Conservation (phyloP, 2,113 vertebrate species). For the Mirza zaza region DNA sequence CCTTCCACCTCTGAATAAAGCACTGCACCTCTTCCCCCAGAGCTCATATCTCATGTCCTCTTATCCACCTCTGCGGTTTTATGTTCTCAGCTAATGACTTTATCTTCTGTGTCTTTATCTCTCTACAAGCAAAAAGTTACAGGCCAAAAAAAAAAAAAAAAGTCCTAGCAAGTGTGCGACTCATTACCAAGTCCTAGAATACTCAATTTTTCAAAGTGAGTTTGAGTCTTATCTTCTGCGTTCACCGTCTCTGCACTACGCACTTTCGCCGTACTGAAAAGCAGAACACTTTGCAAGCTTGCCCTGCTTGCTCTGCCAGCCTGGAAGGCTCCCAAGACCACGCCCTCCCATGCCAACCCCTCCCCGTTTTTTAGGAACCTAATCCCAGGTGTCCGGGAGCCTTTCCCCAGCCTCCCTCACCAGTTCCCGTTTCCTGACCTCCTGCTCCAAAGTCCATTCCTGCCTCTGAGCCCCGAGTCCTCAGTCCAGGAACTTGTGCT, state of each 20-base stretch:
- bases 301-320: neutral
- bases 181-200: neutral
- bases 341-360: neutral
- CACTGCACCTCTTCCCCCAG: neutral
- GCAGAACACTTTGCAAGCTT: neutral
- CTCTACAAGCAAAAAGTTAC: neutral
- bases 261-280: too few species aligned
- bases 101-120: neutral
- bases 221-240: neutral
- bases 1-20: rapidly evolving
- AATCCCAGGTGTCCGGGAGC: too few species aligned
- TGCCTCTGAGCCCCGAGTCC: neutral
- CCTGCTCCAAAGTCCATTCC: rapidly evolving
- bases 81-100: neutral
- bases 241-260: neutral
- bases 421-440: rapidly evolving
- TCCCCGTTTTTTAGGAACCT: neutral
- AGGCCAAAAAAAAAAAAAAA: neutral
- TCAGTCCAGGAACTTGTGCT: rapidly evolving
- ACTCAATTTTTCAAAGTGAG: neutral
- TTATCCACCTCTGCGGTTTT: neutral
- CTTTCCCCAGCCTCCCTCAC: neutral
- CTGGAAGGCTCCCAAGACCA: neutral
- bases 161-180: too few species aligned
- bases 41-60: neutral